Percentiles rank a stretch among this genome's conserved stretches.
These are phyloP conservation scores for Mesopsocus fuscifrons DNA, from an alignment of 2,888 invertebrate species.

Conservation along the genomic window DNA sequence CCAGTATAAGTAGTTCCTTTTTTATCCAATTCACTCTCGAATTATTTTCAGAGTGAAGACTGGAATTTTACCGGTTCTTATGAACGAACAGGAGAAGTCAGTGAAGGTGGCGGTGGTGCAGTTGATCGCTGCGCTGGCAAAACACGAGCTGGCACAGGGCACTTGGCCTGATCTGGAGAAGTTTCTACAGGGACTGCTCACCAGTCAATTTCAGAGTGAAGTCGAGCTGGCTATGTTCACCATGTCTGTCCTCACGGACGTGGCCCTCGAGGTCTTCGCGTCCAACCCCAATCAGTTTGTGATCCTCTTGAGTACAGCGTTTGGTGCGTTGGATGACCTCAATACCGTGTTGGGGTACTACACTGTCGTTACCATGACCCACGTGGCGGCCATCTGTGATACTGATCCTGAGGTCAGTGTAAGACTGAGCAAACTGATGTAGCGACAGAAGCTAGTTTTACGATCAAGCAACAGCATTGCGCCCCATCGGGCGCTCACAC, in stretches of 20 bases:
- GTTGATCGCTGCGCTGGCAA: conserved; percentile 48
- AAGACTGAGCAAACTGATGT: too few species aligned
- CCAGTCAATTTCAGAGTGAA: conserved; percentile 31
- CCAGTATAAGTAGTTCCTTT: too few species aligned
- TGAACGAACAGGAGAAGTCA: conserved; percentile 39
- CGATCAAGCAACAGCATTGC: too few species aligned
- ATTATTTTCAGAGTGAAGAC: conserved; percentile 36
- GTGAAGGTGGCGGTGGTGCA: conserved; percentile 52
- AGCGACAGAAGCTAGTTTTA: too few species aligned
- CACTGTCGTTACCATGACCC: conserved; percentile 41
- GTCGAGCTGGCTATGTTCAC: conserved; percentile 45
- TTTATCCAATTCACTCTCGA: too few species aligned
- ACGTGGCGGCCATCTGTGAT: conserved; percentile 41
- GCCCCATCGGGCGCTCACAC: too few species aligned
- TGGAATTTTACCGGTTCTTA: conserved; percentile 37
- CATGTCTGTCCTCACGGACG: conserved; percentile 45
- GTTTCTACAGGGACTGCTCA: conserved; percentile 36
- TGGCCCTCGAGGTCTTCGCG: conserved; percentile 46
- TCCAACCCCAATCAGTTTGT: conserved; percentile 40
- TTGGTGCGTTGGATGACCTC: conserved; percentile 31
- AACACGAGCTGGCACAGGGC: conserved; percentile 44
- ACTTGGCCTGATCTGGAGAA: conserved; percentile 45
- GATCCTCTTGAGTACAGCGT: conserved; percentile 29
- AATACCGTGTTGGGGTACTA: conserved; percentile 33
- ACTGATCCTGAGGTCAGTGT: conserved; percentile 37